Base-by-base conservation (phyloP, 2,797 vertebrate species). In the Vipera latastei region DNA sequence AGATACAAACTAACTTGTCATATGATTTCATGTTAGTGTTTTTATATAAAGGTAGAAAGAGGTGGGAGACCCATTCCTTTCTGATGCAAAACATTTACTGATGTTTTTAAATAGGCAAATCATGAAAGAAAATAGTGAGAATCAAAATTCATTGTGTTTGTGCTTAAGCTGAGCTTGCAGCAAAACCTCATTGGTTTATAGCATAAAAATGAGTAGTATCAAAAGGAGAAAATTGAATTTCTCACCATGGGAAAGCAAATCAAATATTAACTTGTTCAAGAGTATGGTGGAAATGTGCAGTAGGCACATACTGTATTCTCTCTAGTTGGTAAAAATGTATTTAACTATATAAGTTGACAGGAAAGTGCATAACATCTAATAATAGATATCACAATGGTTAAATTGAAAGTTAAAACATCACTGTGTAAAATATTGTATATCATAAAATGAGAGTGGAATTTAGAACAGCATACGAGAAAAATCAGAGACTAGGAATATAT, bases 11-110 rank as follows among this genome's bases (percentile, higher is more conserved):
- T 83, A 90, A 59, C 44, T 53, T 55, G 61, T 12, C 14, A 38
- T 38, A 44, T 44, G 26, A 44, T 90, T 28, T 22, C 55, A 90
- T 22, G 16, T 32, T 91, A 55, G 2, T 57, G 14, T 55, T 8
- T 48, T 59, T 59, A 38, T 69, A 69, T 0, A 0, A 1, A 16
- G 6, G 51, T 0, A 0, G 90, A 90, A 4, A 0, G 63, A 14
- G 13, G 91, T 1, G n/a, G 44, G 26, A 38, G 22, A 3, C 38
- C 32, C 87, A 93, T 28, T 65, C 18, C 2, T 93, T 92, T 55
- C 93, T 93, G 11, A 18, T 93, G 32, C 69, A 60, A 57, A 11
- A 53, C 92, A 94, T 93, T 44, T 89, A 7, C 0, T 88, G 65
- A 91, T 90, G 32, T 9, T 7, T 91, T 55, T n/a, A 92, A 86